Base-by-base conservation (phyloP, 1,140 invertebrate genomes). In the Cephus cinctus region DNA sequence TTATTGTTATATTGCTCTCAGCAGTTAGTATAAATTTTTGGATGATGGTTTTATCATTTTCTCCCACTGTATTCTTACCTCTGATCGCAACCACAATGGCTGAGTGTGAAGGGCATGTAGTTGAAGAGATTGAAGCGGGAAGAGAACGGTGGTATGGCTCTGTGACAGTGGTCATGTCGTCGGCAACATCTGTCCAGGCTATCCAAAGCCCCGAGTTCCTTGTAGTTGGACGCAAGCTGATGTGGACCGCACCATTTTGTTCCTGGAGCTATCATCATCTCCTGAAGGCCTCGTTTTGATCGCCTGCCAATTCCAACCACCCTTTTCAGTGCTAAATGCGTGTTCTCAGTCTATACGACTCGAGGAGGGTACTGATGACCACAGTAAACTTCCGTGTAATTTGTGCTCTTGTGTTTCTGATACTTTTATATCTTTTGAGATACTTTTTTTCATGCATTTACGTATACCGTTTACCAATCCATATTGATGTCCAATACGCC, bases 231-330 rank as follows among this genome's bases (percentile, higher is more conserved):
- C 6, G 82, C 82, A 12, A 80, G 72, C 48, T 85, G 83, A 1
- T 88, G 87, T 19, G 82, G 80, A 12, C 91, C 92, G 73, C 90
- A 94, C 92, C 92, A 92, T 61, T 87, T 83, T 4, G 89, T 92
- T 25, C 88, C 88, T 1, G 89, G 89, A 18, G 82, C 69, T 56
- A 87, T 85, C 43, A 85, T 75, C 76, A 80, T 78, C 61, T 80
- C 77, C 50, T 77, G 78, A 19, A 81, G 63, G 11, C 50, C 53
- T 18, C 56, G 55, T 23, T 54, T 60, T 32, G 38, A 42, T 43
- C 46, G 23, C 22, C 47, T 52, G n/a, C 16, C 11, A 45, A 27
- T 43, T 48, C 12, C 41, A 40, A 30, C n/a, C 4, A 42, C 18
- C 16, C 27, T 34, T 32, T 21, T 15, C 14, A 42, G 22, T 42